Base-by-base conservation (phyloP, 2,113 vertebrate genomes). In the Anhinga rufa region DNA sequence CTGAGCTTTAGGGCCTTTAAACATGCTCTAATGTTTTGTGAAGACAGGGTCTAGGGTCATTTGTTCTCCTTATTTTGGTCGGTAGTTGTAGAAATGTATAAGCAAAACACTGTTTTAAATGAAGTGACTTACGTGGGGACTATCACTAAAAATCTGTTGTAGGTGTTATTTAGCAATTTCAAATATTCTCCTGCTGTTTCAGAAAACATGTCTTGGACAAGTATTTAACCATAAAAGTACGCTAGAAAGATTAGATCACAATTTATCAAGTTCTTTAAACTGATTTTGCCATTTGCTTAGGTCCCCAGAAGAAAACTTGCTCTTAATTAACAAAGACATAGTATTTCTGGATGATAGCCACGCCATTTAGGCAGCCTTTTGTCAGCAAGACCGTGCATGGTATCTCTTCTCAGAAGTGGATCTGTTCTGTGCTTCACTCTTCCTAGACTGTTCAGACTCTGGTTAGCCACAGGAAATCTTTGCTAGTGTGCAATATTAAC, bases 61-160 rank as follows among this genome's bases (percentile, higher is more conserved):
- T 54, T 72, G 21, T 31, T 15, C 14, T 38, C 31, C 42, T 54
- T 55, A 15, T 76, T 94, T 78, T 75, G 34, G 5, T 20, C 21
- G 25, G 9, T 36, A 65, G 44, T 44, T 58, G 71, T 66, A 60
- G n/a, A 70, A 69, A 36, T 14, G 54, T 12, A 4, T 55, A 51
- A 77, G 14, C 24, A 61, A 71, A 75, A 32, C 6, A 8, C 12
- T 36, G 2, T 36, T 85, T 61, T 48, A 82, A 69, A 72, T 58
- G 9, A 58, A 42, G 9, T 22, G 36, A 72, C 17, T 79, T 90
- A 14, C 3, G 2, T 34, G 15, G 18, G 29, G 18, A 65, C 4
- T n/a, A 34, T 57, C 0, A 0, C 40, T 80, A 48, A 60, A 94
- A 40, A 48, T 72, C 28, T 48, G 5, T 0, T 57, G 55, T 52